A percentile compares a stretch with the other conserved stretches of the same genome.
Conservation (phyloP, 2,888 invertebrate species). For the Barypeithes pellucidus region DNA sequence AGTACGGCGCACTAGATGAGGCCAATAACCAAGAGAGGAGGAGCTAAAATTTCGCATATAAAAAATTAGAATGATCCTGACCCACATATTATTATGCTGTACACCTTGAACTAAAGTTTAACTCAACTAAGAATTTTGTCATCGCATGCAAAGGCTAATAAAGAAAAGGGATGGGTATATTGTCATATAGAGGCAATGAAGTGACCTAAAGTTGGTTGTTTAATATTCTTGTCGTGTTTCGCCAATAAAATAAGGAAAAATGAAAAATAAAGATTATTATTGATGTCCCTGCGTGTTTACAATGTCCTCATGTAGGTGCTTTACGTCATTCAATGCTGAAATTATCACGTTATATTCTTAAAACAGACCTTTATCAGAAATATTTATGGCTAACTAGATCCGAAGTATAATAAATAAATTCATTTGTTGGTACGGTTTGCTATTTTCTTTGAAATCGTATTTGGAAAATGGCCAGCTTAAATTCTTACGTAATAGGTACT, state of each 20-base stretch:
- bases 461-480: too few species aligned
- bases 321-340: too few species aligned
- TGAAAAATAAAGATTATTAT: constrained; percentile 21
- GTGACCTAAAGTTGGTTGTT: constrained; percentile 14
- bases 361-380: too few species aligned
- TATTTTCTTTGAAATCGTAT: too few species aligned
- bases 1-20: background rate
- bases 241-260: constrained; percentile 32
- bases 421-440: too few species aligned
- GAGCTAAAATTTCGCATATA: background rate
- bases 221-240: constrained; percentile 36
- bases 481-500: too few species aligned
- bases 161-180: background rate
- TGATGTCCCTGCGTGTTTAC: constrained; percentile 26
- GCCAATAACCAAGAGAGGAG: background rate
- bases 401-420: too few species aligned
- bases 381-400: too few species aligned
- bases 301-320: background rate
- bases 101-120: background rate
- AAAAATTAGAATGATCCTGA: background rate
- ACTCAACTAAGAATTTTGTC: background rate
- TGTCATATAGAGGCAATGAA: background rate
- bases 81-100: background rate
- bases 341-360: too few species aligned
- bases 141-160: background rate